Base-by-base conservation (phyloP, 1,140 invertebrate species). In the Ganaspis sp. region DNA sequence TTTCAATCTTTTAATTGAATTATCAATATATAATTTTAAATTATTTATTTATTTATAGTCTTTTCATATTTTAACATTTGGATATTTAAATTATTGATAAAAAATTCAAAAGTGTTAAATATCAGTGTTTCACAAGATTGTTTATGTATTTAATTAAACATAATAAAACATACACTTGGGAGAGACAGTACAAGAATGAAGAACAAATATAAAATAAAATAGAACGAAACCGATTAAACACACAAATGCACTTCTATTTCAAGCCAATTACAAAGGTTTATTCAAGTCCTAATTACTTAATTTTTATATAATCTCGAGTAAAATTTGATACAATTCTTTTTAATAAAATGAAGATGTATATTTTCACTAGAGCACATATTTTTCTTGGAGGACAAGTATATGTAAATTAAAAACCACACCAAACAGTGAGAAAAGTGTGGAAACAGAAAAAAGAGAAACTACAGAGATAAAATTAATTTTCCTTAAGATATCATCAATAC, bases 331-430 rank as follows among this genome's bases (percentile, higher is more conserved):
- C 17, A 49, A 49, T 49, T 49, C 17, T 49, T 49, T 49, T 49
- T n/a, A 49, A 49, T 4, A 45, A 49, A 49, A 49, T 17, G 4
- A 6, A 15, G n/a, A n/a, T 6, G 17, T 49, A 49, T n/a, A n/a
- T n/a, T 49, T n/a, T 49, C 45, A n/a, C 23, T 29, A 29, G 58
- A n/a, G 12, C 21, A 26, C 6, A n/a, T 29, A n/a, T n/a, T n/a
- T n/a, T n/a, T n/a, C n/a, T n/a, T n/a, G n/a, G n/a, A n/a, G n/a
- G n/a, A n/a, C n/a, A 64, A 64, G 29, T 5, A 29, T 26, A 26
- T 64, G 58, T 64, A 64, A 64, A 64, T 12, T 64, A 26, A 64
- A 49, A 49, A 64, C 58, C 58, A 64, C 58, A 15, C 58, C 11
- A 64, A 64, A 64, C 58, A 64, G 58, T 64, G 23, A 26, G 23